Evolutionary conservation across 2,797 vertebrate species (phyloP), one percentile per base, ranked within the genome.

Genomic region (Sus cebifrons): DNA sequence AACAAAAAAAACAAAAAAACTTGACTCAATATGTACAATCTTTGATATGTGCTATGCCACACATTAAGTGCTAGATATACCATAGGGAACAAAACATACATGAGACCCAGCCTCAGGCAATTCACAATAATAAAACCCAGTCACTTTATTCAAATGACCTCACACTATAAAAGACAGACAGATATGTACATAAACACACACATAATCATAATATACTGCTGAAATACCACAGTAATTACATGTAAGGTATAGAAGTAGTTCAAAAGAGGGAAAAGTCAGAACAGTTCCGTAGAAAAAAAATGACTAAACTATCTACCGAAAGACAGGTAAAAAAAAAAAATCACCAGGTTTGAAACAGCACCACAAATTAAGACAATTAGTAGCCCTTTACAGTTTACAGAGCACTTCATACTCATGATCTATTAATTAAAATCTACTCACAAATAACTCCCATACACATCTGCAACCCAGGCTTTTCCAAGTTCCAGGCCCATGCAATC

Each of bases 261-360:
- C 65, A 79, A 74, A 88, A 85, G 58, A 73, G n/a, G 49, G 25
- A 74, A 79, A 91, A 91, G 32, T 44, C 60, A 90, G 54, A 62
- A 74, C 86, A 71, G 27, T 25, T 10, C 36, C 3, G 4, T 25
- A 87, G 32, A 40, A 83, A 89, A 85, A 85, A 71, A 77, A 49
- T 77, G 29, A 91, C 32, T 40, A 74, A 93, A 56, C 18, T 67
- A 27, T 18, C 62, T 70, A 54, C 20, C 67, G 36, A 70, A 81
- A 68, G 62, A 25, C 29, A 49, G 44, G 44, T 49, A 49, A 49
- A 81, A n/a, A 32, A 32, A 32, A 62, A 65, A 86, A 95, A 62
- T 64, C 20, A 54, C 52, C 52, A 77, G 44, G 20, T 92, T 44
- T 70, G 84, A 94, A 83, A 91, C 17, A 40, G 20, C 32, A 94